Evolutionary conservation across 2,888 invertebrate species (phyloP).

Genomic region (Pegoplata infirma): DNA sequence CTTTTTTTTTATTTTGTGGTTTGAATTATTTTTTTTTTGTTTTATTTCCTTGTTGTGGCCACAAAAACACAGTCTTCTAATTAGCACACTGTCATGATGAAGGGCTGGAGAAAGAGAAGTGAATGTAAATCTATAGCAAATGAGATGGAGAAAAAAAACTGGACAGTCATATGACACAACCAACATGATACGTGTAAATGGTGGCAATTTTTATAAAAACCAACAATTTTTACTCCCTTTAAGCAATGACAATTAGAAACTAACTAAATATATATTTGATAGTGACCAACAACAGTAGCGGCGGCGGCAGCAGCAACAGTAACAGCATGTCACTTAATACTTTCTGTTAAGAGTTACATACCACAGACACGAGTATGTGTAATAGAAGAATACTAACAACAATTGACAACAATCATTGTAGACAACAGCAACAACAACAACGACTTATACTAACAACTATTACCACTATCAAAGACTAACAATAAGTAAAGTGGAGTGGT

Average conservation of each 20-base stretch:
- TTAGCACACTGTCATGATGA: slow-evolving; percentile 62
- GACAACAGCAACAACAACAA: slow-evolving; percentile 7
- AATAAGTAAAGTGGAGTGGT: slow-evolving; percentile 46
- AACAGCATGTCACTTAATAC: neutral
- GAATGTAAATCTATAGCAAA: neutral
- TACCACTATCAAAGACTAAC: slow-evolving; percentile 33
- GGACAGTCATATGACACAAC: slow-evolving; percentile 6
- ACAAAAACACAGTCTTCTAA: slow-evolving; percentile 64
- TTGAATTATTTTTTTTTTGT: slow-evolving; percentile 49
- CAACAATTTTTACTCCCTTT: neutral
- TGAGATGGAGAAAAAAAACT: neutral
- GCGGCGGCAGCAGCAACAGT: too few relatives aligned
- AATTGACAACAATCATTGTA: slow-evolving; percentile 34
- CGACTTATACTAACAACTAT: slow-evolving; percentile 13
- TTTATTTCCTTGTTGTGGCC: slow-evolving; percentile 57
- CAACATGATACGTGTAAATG: slow-evolving; percentile 23
- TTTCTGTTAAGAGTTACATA: slow-evolving; percentile 2
- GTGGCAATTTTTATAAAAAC: neutral
- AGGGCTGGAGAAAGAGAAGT: slow-evolving; percentile 28
- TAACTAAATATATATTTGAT: slow-evolving; percentile 22
- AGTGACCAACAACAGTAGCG: neutral
- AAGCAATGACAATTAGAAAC: slow-evolving; percentile 6
- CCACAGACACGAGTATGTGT: neutral
- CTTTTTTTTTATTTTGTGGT: slow-evolving; percentile 43
- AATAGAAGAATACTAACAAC: slow-evolving; percentile 1